Percentiles rank a stretch among this genome's conserved stretches.
These are phyloP conservation scores for Actenoides hombroni DNA, from an alignment of 2,113 vertebrate genomes.

Conservation along the genomic window DNA sequence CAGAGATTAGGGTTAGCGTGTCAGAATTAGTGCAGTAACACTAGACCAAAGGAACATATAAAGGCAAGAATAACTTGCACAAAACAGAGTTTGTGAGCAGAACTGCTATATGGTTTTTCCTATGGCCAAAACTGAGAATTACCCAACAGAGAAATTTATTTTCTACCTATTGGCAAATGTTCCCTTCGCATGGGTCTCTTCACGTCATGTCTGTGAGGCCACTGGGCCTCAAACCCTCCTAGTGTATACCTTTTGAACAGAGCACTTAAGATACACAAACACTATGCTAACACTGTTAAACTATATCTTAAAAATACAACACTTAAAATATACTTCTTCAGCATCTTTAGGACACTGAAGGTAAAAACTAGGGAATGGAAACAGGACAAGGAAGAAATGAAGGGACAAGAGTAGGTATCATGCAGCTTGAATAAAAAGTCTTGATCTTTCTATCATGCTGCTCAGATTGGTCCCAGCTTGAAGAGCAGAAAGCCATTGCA, in stretches of 20 bases:
- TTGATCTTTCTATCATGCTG: neutral
- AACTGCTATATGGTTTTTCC: neutral
- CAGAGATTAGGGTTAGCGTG: neutral
- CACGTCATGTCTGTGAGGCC: neutral
- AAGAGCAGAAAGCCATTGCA: neutral
- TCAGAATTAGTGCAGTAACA: neutral
- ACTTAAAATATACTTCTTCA: neutral
- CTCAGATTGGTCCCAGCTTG: neutral
- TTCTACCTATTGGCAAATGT: neutral
- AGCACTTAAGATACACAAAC: neutral
- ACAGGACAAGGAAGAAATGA: neutral
- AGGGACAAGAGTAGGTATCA: neutral
- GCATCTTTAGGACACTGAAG: neutral
- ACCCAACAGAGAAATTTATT: neutral
- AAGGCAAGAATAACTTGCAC: neutral
- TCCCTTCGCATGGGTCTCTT: too few relatives aligned
- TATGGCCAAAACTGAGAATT: neutral
- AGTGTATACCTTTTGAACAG: neutral
- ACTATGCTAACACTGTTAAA: neutral
- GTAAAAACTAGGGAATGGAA: neutral
- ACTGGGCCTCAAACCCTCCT: rapidly evolving
- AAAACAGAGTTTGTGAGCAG: neutral
- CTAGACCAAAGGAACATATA: neutral
- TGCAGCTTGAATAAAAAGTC: neutral
- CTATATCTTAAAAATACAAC: neutral